A percentile compares a stretch with the other conserved stretches of the same genome.
phyloP scores from a whole-genome alignment of 2,113 vertebrate species.

The Hyperopisus bebe region DNA sequence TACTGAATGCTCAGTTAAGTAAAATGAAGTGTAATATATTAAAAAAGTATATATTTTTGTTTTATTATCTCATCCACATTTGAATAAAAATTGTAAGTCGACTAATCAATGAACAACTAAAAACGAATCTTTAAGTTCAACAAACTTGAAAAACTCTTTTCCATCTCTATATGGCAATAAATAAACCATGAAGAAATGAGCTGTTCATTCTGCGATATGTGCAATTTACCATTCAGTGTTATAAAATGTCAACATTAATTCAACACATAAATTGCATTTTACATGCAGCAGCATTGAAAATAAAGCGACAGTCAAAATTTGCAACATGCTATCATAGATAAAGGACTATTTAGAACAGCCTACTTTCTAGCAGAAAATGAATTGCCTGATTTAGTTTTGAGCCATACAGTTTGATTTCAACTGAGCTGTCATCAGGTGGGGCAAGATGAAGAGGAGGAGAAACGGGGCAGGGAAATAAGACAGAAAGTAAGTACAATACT shows the following conservation, averaged over 20 bases:
- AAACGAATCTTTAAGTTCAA: not conserved
- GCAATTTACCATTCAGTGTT: not conserved
- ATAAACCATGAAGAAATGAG: not conserved
- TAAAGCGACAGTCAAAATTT: not conserved
- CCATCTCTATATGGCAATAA: not conserved
- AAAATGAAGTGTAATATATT: not conserved
- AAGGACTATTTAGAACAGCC: not conserved
- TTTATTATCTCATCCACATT: not conserved
- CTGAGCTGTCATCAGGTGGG: not conserved
- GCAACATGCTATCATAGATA: not conserved
- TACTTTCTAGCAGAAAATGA: not conserved
- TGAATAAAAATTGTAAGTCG: not conserved
- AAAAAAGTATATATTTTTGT: not conserved
- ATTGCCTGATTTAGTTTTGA: not conserved
- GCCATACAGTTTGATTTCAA: not conserved
- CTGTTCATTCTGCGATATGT: not conserved
- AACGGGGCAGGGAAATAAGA: not conserved
- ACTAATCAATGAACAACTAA: not conserved
- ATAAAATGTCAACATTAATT: slow-evolving; percentile 3
- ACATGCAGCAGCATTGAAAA: not conserved
- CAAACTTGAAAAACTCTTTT: not conserved
- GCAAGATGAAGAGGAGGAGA: not conserved
- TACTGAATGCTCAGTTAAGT: not conserved
- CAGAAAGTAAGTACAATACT: not conserved
- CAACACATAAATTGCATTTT: not conserved